A percentile compares a stretch with the other conserved stretches of the same genome.
Conservation (phyloP, 2,888 invertebrate genomes). For the Biston betularia region DNA sequence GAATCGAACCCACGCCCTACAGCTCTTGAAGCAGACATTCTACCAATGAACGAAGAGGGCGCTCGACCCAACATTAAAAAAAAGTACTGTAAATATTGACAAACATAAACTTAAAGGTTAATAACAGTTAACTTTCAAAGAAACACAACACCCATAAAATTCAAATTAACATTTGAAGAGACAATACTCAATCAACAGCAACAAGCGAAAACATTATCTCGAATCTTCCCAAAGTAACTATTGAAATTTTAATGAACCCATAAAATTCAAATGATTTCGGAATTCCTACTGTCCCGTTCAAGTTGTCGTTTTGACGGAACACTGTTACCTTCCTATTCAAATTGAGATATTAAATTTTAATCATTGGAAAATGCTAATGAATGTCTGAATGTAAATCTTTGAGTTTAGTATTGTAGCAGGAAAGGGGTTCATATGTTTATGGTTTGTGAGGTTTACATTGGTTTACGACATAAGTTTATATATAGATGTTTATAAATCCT, state of each 20-base stretch:
- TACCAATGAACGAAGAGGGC: no score
- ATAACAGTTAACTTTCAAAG: neutral
- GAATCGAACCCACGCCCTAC: no score
- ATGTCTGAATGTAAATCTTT: conserved; percentile 24
- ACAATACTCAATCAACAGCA: conserved; percentile 18
- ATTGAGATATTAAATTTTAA: conserved; percentile 37
- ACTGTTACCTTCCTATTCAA: conserved; percentile 30
- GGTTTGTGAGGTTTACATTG: neutral
- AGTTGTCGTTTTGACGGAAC: conserved; percentile 31
- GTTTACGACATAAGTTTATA: no score
- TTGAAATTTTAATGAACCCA: conserved; percentile 40
- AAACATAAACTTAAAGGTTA: neutral
- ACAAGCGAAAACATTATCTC: conserved; percentile 23
- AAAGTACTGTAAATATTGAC: neutral
- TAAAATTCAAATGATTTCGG: conserved; percentile 39
- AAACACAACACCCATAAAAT: conserved; percentile 3
- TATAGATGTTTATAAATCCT: no score
- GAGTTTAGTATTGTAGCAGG: conserved; percentile 10
- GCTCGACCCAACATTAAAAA: no score
- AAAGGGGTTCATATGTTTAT: neutral
- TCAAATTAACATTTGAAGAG: conserved; percentile 9
- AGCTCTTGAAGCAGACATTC: no score
- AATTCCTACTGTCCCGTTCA: conserved; percentile 21
- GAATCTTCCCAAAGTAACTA: conserved; percentile 34
- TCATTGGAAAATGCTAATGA: conserved; percentile 35